A percentile compares a stretch with the other conserved stretches of the same genome.
phyloP scores from a whole-genome alignment of 37 sponge, comb jelly and placozoan genomes.

The Amphimedon queenslandica region DNA sequence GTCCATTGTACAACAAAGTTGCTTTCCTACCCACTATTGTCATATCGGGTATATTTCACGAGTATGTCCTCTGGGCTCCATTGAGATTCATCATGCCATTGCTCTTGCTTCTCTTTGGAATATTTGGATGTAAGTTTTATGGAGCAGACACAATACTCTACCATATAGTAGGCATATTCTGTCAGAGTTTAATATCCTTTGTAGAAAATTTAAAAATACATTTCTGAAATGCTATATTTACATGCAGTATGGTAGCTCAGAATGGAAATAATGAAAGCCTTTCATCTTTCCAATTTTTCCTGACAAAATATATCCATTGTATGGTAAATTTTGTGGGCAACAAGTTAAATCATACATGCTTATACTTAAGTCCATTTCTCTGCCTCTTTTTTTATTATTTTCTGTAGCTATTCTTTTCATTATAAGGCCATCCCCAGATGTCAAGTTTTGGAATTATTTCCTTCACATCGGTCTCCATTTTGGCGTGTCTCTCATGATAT shows the following conservation, averaged over 20 bases:
- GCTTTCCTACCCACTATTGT: constrained; percentile 62
- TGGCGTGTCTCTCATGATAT: constrained; percentile 64
- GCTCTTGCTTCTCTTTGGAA: constrained; percentile 47
- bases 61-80: constrained; percentile 78
- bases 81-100: constrained; percentile 69
- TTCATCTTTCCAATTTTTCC: not conserved
- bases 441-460: constrained; percentile 59
- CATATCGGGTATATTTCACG: constrained; percentile 76
- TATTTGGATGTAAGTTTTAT: constrained; percentile 69
- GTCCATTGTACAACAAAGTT: constrained; percentile 29
- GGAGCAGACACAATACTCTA: too few species aligned
- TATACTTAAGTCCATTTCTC: not conserved
- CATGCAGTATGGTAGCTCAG: too few species aligned
- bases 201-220: too few species aligned
- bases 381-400: too few species aligned
- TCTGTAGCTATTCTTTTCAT: constrained; percentile 35
- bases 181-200: too few species aligned
- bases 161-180: too few species aligned
- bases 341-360: not conserved
- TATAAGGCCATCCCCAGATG: constrained; percentile 25
- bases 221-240: not conserved
- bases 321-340: too few species aligned
- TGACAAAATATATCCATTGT: too few species aligned
- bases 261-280: too few species aligned
- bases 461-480: constrained; percentile 41